Evolutionary conservation across 2,888 invertebrate species (phyloP).

Genomic region (Geophilus truncorum): DNA sequence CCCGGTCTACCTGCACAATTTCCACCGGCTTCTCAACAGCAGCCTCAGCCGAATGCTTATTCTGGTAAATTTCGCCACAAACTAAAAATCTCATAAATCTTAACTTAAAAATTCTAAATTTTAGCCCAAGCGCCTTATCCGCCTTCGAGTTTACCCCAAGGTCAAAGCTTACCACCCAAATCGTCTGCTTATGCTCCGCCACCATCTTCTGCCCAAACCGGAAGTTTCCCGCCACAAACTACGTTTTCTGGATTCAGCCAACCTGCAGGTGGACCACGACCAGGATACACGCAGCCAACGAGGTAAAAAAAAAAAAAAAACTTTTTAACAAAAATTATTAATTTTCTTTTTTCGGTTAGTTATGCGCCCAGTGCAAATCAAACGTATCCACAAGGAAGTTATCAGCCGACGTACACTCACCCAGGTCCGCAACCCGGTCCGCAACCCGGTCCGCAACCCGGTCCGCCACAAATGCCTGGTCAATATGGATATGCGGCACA

Average conservation of each 20-base stretch:
- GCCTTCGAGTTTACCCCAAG: neutral
- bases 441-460: neutral
- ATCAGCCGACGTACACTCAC: neutral
- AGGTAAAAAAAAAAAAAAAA: too few species aligned
- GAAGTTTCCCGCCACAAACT: neutral
- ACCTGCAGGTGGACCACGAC: neutral
- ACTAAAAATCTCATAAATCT: too few species aligned
- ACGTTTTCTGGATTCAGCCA: neutral
- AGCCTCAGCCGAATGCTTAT: neutral
- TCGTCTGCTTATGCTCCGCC: neutral
- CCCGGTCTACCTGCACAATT: constrained; percentile 11
- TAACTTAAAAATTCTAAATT: too few species aligned
- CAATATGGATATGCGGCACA: neutral
- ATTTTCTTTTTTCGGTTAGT: neutral
- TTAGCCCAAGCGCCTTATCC: neutral
- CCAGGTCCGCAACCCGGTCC: too few species aligned
- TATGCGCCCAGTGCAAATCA: neutral
- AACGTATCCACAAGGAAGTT: neutral
- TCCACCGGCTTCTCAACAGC: neutral
- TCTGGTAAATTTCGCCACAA: neutral
- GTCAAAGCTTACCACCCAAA: neutral
- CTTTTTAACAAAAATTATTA: too few species aligned
- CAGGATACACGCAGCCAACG: neutral
- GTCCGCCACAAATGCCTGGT: neutral
- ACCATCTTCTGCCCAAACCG: too few species aligned